phyloP scores from a whole-genome alignment of 2,797 vertebrate genomes.

The Myotis myotis region DNA sequence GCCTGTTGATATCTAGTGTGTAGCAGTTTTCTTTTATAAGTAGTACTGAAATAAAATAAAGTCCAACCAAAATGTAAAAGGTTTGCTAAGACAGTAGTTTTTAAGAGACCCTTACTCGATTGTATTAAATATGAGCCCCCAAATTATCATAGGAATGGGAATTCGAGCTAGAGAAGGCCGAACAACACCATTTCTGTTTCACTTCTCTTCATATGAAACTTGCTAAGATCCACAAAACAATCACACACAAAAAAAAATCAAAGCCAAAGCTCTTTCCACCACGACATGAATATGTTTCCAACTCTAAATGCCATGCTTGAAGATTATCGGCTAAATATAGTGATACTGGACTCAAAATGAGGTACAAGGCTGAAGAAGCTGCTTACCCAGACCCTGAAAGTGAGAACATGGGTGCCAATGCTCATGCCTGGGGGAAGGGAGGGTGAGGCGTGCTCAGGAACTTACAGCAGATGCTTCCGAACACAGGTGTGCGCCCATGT shows the following conservation, averaged over 20 bases:
- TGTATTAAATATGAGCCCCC: neutral
- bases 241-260: neutral
- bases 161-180: neutral
- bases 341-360: neutral
- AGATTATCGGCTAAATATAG: neutral
- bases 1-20: neutral
- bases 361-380: neutral
- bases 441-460: fast-evolving
- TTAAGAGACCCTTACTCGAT: neutral
- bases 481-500: neutral
- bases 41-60: neutral
- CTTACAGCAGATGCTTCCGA: too few species aligned
- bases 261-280: neutral
- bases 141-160: neutral
- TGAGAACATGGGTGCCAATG: neutral
- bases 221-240: neutral
- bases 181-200: neutral
- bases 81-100: neutral
- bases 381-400: neutral
- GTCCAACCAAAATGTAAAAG: neutral
- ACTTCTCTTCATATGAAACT: neutral
- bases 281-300: neutral
- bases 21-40: neutral
- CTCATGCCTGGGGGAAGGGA: fast-evolving
- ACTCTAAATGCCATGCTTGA: neutral